Percentiles rank a stretch among this genome's conserved stretches.
Conservation (phyloP, 2,113 vertebrate species). For the Dromaius novaehollandiae region DNA sequence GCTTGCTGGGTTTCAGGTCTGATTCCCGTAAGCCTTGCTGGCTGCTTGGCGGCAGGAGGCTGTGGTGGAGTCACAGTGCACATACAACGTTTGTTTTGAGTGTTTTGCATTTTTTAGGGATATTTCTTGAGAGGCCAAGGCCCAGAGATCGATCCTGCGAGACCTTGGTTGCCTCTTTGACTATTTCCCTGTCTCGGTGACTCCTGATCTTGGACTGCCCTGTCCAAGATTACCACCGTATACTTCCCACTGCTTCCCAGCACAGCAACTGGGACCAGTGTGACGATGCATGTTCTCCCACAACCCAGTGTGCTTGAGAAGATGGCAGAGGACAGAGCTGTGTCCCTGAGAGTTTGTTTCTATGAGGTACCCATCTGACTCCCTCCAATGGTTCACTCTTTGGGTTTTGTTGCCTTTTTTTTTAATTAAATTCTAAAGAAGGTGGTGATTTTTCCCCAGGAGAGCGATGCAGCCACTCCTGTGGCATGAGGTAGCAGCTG, state of each 20-base stretch:
- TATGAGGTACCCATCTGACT: too few species aligned
- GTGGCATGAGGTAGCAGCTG: background rate
- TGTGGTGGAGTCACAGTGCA: background rate
- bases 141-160: rapidly evolving
- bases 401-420: background rate
- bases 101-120: background rate
- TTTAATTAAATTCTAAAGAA: background rate
- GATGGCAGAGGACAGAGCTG: background rate
- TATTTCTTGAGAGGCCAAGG: background rate
- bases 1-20: too few species aligned
- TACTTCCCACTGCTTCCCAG: background rate
- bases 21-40: background rate
- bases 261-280: background rate
- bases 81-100: background rate
- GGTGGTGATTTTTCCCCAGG: background rate
- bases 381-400: background rate
- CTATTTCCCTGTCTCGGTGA: background rate
- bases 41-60: background rate
- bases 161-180: background rate
- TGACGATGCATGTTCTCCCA: rapidly evolving
- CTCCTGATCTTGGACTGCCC: background rate
- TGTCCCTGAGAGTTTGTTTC: rapidly evolving
- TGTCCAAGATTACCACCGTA: background rate
- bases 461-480: background rate
- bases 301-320: rapidly evolving